These are phyloP conservation scores for Allophyes oxyacanthae DNA, from an alignment of 2,888 invertebrate species.

Conservation along the genomic window DNA sequence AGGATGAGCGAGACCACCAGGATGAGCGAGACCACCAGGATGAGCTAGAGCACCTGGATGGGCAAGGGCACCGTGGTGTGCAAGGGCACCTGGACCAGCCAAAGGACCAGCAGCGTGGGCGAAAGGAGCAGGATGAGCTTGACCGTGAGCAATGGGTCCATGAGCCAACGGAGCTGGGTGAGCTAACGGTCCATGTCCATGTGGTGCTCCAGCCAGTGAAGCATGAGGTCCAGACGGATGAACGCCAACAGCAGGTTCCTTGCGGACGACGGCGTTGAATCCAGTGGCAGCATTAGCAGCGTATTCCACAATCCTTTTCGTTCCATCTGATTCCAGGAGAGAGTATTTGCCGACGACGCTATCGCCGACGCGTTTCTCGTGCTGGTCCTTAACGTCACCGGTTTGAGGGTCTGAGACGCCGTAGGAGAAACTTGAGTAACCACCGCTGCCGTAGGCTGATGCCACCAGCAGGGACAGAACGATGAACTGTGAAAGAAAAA, in stretches of 20 bases:
- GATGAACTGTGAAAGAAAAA: conserved; percentile 72
- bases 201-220: conserved; percentile 30
- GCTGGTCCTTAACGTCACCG: conserved; percentile 82
- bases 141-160: conserved; percentile 41
- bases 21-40: conserved; percentile 7
- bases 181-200: conserved; percentile 54
- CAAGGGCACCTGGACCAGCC: conserved; percentile 25
- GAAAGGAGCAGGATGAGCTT: conserved; percentile 31
- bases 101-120: conserved; percentile 29
- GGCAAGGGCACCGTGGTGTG: conserved; percentile 17
- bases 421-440: conserved; percentile 76
- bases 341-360: conserved; percentile 87
- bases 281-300: conserved; percentile 73
- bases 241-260: conserved; percentile 69
- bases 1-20: conserved; percentile 10
- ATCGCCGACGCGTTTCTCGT: conserved; percentile 90
- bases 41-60: conserved; percentile 21
- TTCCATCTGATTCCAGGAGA: conserved; percentile 89
- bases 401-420: conserved; percentile 78
- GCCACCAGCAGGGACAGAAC: conserved; percentile 69
- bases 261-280: conserved; percentile 76
- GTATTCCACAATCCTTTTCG: conserved; percentile 89
- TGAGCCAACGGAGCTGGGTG: conserved; percentile 46
- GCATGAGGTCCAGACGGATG: conserved; percentile 46
- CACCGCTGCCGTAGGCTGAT: conserved; percentile 66